Evolutionary conservation across 1,140 invertebrate species (phyloP), one percentile per base, ranked within the genome.

Genomic region (Diachasma alloeum): DNA sequence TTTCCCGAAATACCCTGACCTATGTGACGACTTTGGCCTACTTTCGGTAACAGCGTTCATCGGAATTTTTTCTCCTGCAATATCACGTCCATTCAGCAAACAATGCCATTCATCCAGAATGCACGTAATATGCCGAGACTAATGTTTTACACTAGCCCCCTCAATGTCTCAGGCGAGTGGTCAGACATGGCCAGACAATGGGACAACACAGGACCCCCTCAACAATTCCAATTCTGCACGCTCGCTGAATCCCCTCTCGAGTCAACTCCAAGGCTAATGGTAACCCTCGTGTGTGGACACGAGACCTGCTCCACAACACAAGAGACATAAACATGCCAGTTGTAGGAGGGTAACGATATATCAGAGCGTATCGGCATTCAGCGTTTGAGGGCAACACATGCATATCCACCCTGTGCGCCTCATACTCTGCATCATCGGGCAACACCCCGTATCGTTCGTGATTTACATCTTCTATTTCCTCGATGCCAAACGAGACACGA

Each of bases 381-480:
- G 68, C 22, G 73, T 79, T 79, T 69, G 74, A 56, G 75, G 53
- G 44, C 13, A 72, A 72, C 70, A 79, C 67, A 24, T 76, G 67
- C 63, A 69, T 67, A 76, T 72, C 59, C 74, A 72, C 19, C 74
- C 39, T 44, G 17, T 26, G 24, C 53, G 48, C 44, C 37, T 71
- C 56, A 71, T 76, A 70, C 66, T 48, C 70, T 63, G 69, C 80
- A 78, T 81, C 80, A 81, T 72, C 80, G 76, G 73, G 56, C 48
- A 78, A 79, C 76, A 80, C 71, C 70, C 75, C 77, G 74, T 80
- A 81, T 79, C 81, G 78, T 77, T 78, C 63, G 46, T 82, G 82
- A 83, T 83, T 82, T 83, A 83, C 79, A 72, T 72, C 76, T 69
- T 77, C 77, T 75, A 79, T 76, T 83, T 83, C 80, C 78, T 79